Evolutionary conservation across 2,888 invertebrate genomes (phyloP).

Genomic region (Drosophila neotestacea): DNA sequence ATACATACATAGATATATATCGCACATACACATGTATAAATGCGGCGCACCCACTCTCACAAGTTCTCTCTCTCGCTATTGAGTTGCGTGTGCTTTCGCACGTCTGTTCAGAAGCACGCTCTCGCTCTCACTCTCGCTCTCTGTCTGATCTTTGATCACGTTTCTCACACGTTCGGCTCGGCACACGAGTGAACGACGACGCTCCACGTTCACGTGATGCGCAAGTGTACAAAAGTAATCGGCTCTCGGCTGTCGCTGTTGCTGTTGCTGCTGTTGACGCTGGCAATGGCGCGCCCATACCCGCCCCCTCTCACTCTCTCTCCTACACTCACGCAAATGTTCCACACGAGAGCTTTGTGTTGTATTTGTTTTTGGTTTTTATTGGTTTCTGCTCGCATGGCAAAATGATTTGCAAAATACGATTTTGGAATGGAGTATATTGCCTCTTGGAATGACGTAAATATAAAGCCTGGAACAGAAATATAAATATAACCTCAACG

Average conservation of each 20-base stretch:
- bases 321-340: neutral
- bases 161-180: slow-evolving; percentile 76
- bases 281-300: slow-evolving; percentile 15
- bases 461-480: slow-evolving; percentile 24
- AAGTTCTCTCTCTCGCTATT: slow-evolving; percentile 5
- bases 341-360: slow-evolving; percentile 41
- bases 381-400: slow-evolving; percentile 34
- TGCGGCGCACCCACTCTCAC: slow-evolving; percentile 50
- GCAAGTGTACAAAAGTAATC: slow-evolving; percentile 70
- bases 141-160: slow-evolving; percentile 78
- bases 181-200: slow-evolving; percentile 64
- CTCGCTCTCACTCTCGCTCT: slow-evolving; percentile 24
- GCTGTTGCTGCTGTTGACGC: slow-evolving; percentile 5
- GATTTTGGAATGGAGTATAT: slow-evolving; percentile 36
- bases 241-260: slow-evolving; percentile 39
- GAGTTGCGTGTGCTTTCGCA: neutral
- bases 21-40: slow-evolving; percentile 2
- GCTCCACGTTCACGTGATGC: slow-evolving; percentile 75
- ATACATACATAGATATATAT: neutral
- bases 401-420: slow-evolving; percentile 63
- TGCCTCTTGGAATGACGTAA: slow-evolving; percentile 60
- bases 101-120: slow-evolving; percentile 1
- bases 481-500: slow-evolving; percentile 7
- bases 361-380: slow-evolving; percentile 28
- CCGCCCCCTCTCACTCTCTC: neutral